Evolutionary conservation across 1,140 invertebrate species (phyloP).

Genomic region (Sitobion miscanthi): DNA sequence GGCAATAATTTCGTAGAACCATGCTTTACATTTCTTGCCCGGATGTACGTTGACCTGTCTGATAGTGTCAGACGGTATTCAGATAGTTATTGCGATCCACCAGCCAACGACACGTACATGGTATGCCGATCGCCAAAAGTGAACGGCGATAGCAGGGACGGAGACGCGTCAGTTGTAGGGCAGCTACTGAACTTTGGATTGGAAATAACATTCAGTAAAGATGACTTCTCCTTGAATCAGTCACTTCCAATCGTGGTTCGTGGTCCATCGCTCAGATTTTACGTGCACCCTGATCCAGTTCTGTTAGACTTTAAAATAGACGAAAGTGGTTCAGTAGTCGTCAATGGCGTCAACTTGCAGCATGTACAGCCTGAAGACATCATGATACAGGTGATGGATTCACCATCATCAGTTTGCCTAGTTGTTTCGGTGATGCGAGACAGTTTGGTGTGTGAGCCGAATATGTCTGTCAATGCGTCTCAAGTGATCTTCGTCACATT

Average conservation of each 20-base stretch:
- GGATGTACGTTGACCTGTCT: slow-evolving; percentile 8
- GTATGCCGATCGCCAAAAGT: not conserved
- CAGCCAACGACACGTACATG: not conserved
- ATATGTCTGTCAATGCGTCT: not conserved
- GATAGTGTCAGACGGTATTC: not conserved
- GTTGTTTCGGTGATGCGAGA: not conserved
- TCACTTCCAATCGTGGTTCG: not conserved
- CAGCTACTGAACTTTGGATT: not conserved
- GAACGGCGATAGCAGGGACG: not conserved
- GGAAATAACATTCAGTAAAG: not conserved
- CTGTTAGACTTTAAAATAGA: not conserved
- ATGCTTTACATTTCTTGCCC: slow-evolving; percentile 56
- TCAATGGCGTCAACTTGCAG: not conserved
- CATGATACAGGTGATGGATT: not conserved
- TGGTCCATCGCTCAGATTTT: not conserved
- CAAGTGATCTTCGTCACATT: not conserved
- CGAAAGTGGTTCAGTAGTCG: not conserved
- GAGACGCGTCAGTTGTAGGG: no score
- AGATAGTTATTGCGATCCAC: not conserved
- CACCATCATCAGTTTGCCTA: not conserved
- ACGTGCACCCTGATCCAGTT: not conserved
- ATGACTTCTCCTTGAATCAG: not conserved
- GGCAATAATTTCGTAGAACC: not conserved
- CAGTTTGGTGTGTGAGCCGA: not conserved
- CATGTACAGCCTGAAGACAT: not conserved